phyloP scores from a whole-genome alignment of 1,140 invertebrate species.

The Acromyrmex echinatior region DNA sequence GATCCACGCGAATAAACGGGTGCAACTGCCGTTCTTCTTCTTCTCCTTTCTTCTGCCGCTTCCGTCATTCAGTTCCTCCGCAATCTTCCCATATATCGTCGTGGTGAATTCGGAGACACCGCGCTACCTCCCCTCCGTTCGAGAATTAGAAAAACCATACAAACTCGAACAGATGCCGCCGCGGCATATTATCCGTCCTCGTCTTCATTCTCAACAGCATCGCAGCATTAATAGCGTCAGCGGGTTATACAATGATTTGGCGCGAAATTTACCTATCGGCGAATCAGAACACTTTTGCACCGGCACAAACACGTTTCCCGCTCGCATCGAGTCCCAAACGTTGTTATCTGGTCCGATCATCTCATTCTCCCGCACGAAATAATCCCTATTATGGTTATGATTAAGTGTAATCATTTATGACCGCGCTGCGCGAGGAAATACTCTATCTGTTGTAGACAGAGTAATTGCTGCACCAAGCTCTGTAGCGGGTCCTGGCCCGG shows the following conservation, averaged over 20 bases:
- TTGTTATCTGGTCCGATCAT: neutral
- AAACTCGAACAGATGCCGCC: slow-evolving; percentile 52
- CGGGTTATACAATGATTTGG: slow-evolving; percentile 10
- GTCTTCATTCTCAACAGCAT: slow-evolving; percentile 35
- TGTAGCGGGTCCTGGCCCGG: slow-evolving; percentile 84
- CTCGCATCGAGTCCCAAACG: slow-evolving; percentile 32
- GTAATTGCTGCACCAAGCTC: slow-evolving; percentile 84
- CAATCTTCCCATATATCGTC: slow-evolving; percentile 19
- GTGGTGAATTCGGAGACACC: slow-evolving; percentile 47
- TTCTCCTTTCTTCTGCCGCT: slow-evolving; percentile 20
- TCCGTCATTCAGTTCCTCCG: slow-evolving; percentile 38
- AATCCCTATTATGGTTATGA: neutral
- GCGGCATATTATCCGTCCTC: neutral
- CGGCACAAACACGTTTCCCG: slow-evolving; percentile 42
- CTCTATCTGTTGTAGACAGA: slow-evolving; percentile 82
- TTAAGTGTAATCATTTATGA: slow-evolving; percentile 76
- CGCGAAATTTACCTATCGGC: neutral
- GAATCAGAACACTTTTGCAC: slow-evolving; percentile 33
- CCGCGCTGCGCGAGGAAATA: slow-evolving; percentile 83
- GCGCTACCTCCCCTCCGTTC: slow-evolving; percentile 49
- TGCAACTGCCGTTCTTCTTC: neutral
- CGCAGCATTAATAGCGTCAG: slow-evolving; percentile 13
- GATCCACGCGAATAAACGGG: slow-evolving; percentile 10
- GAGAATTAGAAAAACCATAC: slow-evolving; percentile 25
- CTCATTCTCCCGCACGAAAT: slow-evolving; percentile 1